Conservation (phyloP, 2,797 vertebrate genomes). For the Cossypha dichroa region DNA sequence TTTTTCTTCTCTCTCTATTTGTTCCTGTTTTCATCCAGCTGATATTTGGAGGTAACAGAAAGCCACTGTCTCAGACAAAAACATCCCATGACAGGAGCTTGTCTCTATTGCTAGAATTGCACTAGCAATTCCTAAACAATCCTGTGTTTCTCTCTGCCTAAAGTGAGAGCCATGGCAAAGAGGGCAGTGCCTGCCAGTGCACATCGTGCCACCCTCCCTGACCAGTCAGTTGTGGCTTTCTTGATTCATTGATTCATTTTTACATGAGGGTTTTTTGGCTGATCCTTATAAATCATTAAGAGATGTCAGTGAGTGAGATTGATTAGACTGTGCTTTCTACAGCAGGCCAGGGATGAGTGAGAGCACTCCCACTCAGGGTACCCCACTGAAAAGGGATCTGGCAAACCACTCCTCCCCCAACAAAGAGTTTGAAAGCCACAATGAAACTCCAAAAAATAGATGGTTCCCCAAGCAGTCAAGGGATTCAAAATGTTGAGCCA, state of each 20-base stretch:
- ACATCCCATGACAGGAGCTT: background rate
- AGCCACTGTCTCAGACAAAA: background rate
- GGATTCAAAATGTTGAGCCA: background rate
- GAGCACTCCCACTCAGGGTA: background rate
- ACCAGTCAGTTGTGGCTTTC: background rate
- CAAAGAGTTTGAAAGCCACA: background rate
- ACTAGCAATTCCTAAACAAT: background rate
- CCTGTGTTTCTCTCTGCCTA: background rate
- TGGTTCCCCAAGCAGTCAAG: background rate
- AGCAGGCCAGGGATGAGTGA: background rate
- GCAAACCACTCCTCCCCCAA: background rate
- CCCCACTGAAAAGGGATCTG: background rate
- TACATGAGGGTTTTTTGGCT: background rate
- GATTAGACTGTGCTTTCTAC: background rate
- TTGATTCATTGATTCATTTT: background rate
- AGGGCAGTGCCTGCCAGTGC: background rate
- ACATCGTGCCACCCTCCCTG: rapidly evolving
- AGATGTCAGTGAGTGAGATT: rapidly evolving
- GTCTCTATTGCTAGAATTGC: background rate
- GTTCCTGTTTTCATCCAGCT: background rate
- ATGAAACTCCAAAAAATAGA: background rate
- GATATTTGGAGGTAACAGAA: background rate
- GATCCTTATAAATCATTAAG: background rate
- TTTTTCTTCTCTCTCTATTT: background rate
- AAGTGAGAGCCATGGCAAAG: background rate